These are phyloP conservation scores for Tetranychus truncatus DNA, from an alignment of 2,888 invertebrate species.

Conservation along the genomic window DNA sequence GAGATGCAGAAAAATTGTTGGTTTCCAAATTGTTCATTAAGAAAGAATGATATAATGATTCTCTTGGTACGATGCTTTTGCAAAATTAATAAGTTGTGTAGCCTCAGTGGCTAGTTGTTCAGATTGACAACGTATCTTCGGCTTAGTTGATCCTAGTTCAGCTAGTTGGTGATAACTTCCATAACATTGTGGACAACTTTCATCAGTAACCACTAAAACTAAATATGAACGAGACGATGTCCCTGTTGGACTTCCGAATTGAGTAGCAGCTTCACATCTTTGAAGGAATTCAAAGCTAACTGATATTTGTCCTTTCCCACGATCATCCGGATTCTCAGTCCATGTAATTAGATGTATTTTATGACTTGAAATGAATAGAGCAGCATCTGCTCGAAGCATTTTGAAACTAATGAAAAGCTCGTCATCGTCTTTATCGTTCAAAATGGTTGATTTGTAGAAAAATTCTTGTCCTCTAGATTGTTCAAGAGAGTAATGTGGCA, in stretches of 20 bases:
- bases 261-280: background rate
- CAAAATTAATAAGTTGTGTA: background rate
- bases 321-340: background rate
- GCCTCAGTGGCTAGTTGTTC: slow-evolving; percentile 2
- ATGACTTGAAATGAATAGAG: slow-evolving; percentile 20
- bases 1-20: too few relatives aligned
- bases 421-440: slow-evolving; percentile 50
- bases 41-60: background rate
- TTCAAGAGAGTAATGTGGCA: slow-evolving; percentile 58
- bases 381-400: slow-evolving; percentile 4
- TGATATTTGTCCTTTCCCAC: slow-evolving; percentile 7
- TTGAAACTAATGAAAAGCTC: slow-evolving; percentile 26
- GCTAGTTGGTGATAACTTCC: background rate
- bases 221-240: background rate
- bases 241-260: background rate
- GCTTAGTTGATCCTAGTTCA: background rate
- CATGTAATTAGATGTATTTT: slow-evolving; percentile 27
- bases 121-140: slow-evolving; percentile 8
- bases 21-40: background rate
- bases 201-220: background rate
- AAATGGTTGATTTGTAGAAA: slow-evolving; percentile 50
- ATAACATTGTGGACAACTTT: slow-evolving; percentile 9
- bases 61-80: slow-evolving; percentile 4
- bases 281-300: background rate
- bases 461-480: slow-evolving; percentile 64